These are phyloP conservation scores for Drosophila nr. fundita DNA, from an alignment of 2,888 invertebrate species.

Conservation along the genomic window DNA sequence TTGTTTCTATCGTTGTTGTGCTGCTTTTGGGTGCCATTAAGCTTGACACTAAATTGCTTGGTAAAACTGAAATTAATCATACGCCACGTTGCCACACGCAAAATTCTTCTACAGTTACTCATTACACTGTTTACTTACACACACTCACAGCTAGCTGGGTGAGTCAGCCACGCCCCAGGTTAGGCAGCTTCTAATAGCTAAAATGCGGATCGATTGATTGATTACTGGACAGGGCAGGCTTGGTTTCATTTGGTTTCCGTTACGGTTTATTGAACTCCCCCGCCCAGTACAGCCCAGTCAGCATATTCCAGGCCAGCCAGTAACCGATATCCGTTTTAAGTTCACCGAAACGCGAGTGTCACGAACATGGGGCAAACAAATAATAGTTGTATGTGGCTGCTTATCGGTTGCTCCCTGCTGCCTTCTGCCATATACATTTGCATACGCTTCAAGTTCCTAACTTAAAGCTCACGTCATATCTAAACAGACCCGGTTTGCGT, in stretches of 20 bases:
- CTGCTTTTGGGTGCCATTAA: slow-evolving; percentile 67
- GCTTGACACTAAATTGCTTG: slow-evolving; percentile 68
- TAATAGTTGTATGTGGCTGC: slow-evolving; percentile 22
- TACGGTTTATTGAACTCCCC: slow-evolving; percentile 30
- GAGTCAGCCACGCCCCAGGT: slow-evolving; percentile 50
- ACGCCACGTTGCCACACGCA: slow-evolving; percentile 51
- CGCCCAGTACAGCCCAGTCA: not conserved
- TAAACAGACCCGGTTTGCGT: slow-evolving; percentile 42
- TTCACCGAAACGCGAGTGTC: not conserved
- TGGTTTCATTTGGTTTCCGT: slow-evolving; percentile 22
- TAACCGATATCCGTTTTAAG: slow-evolving; percentile 11
- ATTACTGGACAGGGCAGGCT: slow-evolving; percentile 40
- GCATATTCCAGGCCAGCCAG: not conserved
- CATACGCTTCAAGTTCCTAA: slow-evolving; percentile 57
- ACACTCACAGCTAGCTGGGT: slow-evolving; percentile 7
- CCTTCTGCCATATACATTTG: slow-evolving; percentile 47
- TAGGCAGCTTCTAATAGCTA: slow-evolving; percentile 28
- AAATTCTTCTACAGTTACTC: slow-evolving; percentile 44
- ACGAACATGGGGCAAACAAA: not conserved
- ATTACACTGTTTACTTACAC: slow-evolving; percentile 19
- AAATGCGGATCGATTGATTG: slow-evolving; percentile 50
- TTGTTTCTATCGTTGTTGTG: slow-evolving; percentile 19
- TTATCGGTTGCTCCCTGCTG: slow-evolving; percentile 34
- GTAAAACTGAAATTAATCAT: slow-evolving; percentile 70
- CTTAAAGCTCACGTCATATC: slow-evolving; percentile 38